Conservation (phyloP, 2,113 vertebrate genomes). For the Calyptommatus sinebrachiatus region DNA sequence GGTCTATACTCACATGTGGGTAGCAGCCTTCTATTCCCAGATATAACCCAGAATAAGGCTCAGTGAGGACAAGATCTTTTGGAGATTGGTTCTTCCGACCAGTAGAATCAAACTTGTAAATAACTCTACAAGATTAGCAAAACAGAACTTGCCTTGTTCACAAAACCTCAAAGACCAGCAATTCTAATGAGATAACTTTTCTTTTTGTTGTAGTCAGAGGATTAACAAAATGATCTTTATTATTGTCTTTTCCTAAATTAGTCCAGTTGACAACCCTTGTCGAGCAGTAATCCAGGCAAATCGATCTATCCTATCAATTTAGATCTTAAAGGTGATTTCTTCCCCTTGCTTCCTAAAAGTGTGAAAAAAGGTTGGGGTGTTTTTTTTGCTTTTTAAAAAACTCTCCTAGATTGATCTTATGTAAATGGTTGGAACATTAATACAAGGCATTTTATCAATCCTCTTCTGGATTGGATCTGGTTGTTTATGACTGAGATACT, state of each 20-base stretch:
- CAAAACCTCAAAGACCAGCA: not conserved
- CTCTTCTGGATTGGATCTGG: slow-evolving; percentile 33
- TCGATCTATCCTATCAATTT: slow-evolving; percentile 34
- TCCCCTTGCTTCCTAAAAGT: not conserved
- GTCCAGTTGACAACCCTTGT: fast-evolving
- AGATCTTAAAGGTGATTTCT: not conserved
- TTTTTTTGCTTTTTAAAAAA: not conserved
- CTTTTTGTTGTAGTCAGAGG: not conserved
- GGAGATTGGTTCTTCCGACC: no score
- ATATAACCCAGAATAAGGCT: no score
- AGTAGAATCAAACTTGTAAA: not conserved
- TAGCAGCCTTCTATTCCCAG: no score
- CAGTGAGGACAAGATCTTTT: no score
- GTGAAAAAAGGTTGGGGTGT: slow-evolving; percentile 21
- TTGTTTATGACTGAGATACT: slow-evolving; percentile 43
- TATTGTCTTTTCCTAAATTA: slow-evolving; percentile 9
- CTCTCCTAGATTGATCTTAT: slow-evolving; percentile 28
- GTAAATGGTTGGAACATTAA: slow-evolving; percentile 4
- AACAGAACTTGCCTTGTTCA: not conserved
- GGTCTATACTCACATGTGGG: no score
- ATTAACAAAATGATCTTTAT: slow-evolving; percentile 4
- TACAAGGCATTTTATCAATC: slow-evolving; percentile 40
- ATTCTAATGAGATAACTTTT: not conserved
- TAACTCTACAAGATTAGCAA: not conserved
- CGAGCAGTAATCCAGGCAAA: slow-evolving; percentile 16